These are phyloP conservation scores for Perithous albicinctus DNA, from an alignment of 2,888 invertebrate species.

Conservation along the genomic window DNA sequence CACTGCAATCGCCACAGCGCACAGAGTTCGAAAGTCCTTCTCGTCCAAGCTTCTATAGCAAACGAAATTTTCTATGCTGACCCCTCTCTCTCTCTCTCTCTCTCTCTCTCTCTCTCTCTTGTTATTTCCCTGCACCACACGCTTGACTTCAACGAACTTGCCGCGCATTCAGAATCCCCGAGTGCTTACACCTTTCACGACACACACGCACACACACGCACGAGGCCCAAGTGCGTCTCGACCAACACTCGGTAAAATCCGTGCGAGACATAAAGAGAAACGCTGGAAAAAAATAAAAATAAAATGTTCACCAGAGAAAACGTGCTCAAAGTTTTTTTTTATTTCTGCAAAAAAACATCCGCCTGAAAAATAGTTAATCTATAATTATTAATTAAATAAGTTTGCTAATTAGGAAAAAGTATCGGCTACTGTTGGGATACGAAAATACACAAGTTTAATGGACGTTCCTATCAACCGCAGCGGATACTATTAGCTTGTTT, in stretches of 20 bases:
- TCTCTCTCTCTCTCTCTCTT: too few species aligned
- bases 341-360: too few species aligned
- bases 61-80: conserved; percentile 25
- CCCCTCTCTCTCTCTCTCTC: conserved; percentile 16
- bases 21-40: conserved; percentile 35
- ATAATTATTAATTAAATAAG: too few species aligned
- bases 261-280: conserved; percentile 12
- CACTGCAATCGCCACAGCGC: conserved; percentile 23
- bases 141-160: background rate
- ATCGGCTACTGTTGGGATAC: too few species aligned
- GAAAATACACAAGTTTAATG: too few species aligned
- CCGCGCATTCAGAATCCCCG: background rate
- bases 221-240: conserved; percentile 26
- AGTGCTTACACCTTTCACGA: conserved; percentile 31
- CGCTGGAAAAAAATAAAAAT: background rate
- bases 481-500: too few species aligned
- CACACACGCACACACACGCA: too few species aligned
- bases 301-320: background rate
- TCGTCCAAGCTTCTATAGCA: conserved; percentile 23
- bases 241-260: background rate
- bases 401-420: too few species aligned
- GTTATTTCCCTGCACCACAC: background rate
- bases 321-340: too few species aligned
- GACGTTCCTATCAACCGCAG: too few species aligned
- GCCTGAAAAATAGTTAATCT: too few species aligned